Evolutionary conservation across 2,888 invertebrate genomes (phyloP).

Genomic region (Chymomyza procnemis): DNA sequence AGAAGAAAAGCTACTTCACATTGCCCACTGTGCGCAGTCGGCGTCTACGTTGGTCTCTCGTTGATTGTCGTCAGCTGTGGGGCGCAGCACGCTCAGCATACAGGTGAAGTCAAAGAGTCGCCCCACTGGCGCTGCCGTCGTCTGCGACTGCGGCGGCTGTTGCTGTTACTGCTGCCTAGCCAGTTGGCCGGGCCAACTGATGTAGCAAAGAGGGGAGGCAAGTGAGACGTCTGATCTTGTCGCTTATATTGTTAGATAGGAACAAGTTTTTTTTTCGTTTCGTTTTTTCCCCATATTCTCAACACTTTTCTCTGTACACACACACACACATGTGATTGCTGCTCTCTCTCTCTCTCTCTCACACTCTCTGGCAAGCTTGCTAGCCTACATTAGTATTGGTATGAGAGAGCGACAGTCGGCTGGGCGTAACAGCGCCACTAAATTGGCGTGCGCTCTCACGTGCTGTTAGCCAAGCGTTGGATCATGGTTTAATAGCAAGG

Average conservation of each 20-base stretch:
- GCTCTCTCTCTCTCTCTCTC: background rate
- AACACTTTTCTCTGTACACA: slow-evolving; percentile 33
- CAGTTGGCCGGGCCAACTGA: slow-evolving; percentile 40
- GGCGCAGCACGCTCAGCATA: slow-evolving; percentile 24
- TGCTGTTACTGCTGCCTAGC: slow-evolving; percentile 3
- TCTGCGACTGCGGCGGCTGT: background rate
- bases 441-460: background rate
- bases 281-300: slow-evolving; percentile 37
- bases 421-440: slow-evolving; percentile 30
- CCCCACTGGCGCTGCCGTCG: background rate
- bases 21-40: background rate
- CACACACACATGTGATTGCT: background rate
- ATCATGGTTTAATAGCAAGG: too few relatives aligned
- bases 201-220: slow-evolving; percentile 28
- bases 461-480: background rate
- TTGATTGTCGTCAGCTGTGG: slow-evolving; percentile 34
- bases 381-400: background rate
- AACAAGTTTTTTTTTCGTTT: slow-evolving; percentile 46
- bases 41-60: slow-evolving; percentile 1
- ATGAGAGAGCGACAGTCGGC: slow-evolving; percentile 15
- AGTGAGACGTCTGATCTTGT: slow-evolving; percentile 50
- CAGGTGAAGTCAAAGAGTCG: slow-evolving; percentile 33
- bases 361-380: background rate
- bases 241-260: slow-evolving; percentile 48
- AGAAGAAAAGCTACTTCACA: too few relatives aligned